These are phyloP conservation scores for Toxotes chatareus DNA, from an alignment of 2,113 vertebrate species.

Conservation along the genomic window DNA sequence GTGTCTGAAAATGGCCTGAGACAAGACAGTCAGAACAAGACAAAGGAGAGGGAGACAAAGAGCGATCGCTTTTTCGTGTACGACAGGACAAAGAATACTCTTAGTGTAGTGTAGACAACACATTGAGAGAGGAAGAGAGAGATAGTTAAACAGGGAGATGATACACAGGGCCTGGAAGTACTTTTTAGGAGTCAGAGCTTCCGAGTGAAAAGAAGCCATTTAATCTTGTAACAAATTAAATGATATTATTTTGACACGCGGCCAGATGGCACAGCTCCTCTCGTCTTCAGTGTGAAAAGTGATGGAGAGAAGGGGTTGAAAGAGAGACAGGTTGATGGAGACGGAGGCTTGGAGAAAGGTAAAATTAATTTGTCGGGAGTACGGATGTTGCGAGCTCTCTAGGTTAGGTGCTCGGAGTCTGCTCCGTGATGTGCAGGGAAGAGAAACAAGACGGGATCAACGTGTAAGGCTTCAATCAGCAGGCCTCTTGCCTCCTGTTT, in stretches of 20 bases:
- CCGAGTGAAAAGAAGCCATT: conserved; percentile 80
- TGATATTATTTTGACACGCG: conserved; percentile 80
- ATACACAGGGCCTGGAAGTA: conserved; percentile 37
- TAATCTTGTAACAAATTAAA: conserved; percentile 84
- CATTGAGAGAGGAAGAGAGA: neutral
- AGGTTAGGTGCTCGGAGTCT: conserved; percentile 52
- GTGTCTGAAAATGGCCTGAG: conserved; percentile 66
- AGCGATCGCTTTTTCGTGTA: conserved; percentile 52
- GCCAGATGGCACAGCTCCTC: conserved; percentile 83
- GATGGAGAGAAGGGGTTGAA: conserved; percentile 57
- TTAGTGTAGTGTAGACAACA: conserved; percentile 25
- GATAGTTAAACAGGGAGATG: conserved; percentile 35
- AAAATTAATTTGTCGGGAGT: conserved; percentile 68
- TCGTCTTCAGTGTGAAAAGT: conserved; percentile 67
- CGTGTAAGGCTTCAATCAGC: conserved; percentile 77
- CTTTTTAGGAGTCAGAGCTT: conserved; percentile 63
- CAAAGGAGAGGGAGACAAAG: conserved; percentile 71
- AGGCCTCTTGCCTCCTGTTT: conserved; percentile 66
- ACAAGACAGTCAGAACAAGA: conserved; percentile 65
- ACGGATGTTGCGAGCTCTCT: conserved; percentile 57
- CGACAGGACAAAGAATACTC: conserved; percentile 61
- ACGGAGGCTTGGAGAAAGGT: conserved; percentile 48
- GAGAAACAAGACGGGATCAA: conserved; percentile 68
- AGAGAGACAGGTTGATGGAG: conserved; percentile 40
- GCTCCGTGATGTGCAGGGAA: conserved; percentile 37